phyloP scores from a whole-genome alignment of 2,888 invertebrate genomes.

The Daptonema setosum region DNA sequence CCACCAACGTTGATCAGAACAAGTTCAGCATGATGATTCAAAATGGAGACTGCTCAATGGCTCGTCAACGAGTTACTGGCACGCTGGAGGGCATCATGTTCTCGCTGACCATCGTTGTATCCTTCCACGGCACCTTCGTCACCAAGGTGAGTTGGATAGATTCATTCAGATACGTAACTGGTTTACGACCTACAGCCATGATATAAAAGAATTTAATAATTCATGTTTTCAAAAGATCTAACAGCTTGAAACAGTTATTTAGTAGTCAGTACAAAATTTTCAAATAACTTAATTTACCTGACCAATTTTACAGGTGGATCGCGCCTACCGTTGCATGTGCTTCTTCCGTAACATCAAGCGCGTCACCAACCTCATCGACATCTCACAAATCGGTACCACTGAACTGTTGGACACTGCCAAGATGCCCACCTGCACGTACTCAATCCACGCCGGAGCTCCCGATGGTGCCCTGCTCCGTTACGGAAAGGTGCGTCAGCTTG shows the following conservation, averaged over 20 bases:
- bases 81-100: conserved; percentile 21
- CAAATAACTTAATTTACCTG: too few species aligned
- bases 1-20: conserved; percentile 18
- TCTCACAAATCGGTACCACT: conserved; percentile 14
- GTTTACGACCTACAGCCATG: too few species aligned
- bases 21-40: conserved; percentile 17
- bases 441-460: conserved; percentile 13
- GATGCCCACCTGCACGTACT: conserved; percentile 17
- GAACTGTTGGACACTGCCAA: conserved; percentile 19
- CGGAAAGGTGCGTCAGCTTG: not conserved
- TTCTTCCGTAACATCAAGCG: conserved; percentile 22
- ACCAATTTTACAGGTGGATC: not conserved
- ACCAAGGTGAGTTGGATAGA: conserved; percentile 9
- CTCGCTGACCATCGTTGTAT: conserved; percentile 21
- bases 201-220: too few species aligned
- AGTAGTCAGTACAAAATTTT: too few species aligned
- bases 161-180: too few species aligned
- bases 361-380: conserved; percentile 18
- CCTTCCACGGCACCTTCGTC: conserved; percentile 21
- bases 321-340: conserved; percentile 17
- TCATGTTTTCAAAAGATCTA: too few species aligned
- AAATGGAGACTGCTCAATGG: conserved; percentile 22
- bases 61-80: conserved; percentile 19
- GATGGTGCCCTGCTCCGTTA: conserved; percentile 16
- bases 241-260: too few species aligned